Percentiles rank a stretch among this genome's conserved stretches.
phyloP scores from a whole-genome alignment of 2,888 invertebrate genomes.

The Agrochola lota region DNA sequence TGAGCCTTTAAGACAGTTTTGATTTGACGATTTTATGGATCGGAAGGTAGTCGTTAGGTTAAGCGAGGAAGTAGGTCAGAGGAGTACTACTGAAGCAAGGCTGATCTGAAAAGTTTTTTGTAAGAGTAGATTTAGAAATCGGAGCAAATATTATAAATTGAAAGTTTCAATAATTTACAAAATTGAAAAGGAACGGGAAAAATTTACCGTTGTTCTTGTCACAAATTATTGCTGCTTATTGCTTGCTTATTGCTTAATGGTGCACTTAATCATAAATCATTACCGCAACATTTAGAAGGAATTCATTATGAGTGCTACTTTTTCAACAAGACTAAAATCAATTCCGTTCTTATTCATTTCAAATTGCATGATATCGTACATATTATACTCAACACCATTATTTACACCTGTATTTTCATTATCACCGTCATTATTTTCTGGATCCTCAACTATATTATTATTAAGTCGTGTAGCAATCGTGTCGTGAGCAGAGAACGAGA shows the following conservation, averaged over 20 bases:
- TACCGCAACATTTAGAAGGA: neutral
- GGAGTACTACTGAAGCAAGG: neutral
- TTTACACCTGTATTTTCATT: neutral
- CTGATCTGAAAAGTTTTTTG: neutral
- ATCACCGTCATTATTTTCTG: neutral
- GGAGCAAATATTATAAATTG: neutral
- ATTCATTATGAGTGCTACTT: neutral
- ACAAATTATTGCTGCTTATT: too few relatives aligned
- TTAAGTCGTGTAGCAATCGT: slow-evolving; percentile 58
- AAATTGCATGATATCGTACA: neutral
- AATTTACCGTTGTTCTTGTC: too few relatives aligned
- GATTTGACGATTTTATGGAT: slow-evolving; percentile 68
- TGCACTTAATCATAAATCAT: neutral
- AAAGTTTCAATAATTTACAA: neutral
- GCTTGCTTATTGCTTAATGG: neutral
- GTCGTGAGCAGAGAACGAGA: slow-evolving; percentile 49
- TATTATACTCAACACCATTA: neutral
- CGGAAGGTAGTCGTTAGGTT: slow-evolving; percentile 29
- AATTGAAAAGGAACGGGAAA: neutral
- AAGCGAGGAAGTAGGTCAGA: neutral
- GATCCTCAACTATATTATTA: neutral
- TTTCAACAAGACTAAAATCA: neutral
- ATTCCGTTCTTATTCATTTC: neutral
- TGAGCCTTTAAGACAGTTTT: slow-evolving; percentile 71
- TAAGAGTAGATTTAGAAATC: neutral